These are phyloP conservation scores for Cyclargus thomasi DNA, from an alignment of 1,140 invertebrate genomes.

Conservation along the genomic window DNA sequence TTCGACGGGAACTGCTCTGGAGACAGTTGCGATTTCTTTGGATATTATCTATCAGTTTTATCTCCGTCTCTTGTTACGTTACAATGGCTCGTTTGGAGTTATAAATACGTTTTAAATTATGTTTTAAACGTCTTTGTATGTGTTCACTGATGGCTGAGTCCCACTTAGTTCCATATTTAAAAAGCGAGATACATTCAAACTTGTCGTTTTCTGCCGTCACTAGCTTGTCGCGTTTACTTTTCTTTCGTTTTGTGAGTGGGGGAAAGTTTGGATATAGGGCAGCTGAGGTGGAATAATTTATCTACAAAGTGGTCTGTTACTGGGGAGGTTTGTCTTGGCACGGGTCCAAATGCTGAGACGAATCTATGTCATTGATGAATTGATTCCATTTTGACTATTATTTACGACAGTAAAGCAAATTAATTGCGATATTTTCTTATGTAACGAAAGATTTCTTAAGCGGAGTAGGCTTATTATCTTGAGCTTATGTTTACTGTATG, in stretches of 20 bases:
- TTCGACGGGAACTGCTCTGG: conserved; percentile 9
- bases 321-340: not conserved
- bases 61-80: conserved; percentile 9
- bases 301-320: not conserved
- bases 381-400: not conserved
- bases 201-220: not conserved
- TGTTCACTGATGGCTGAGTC: not conserved
- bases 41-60: conserved; percentile 18
- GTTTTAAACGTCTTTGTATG: not conserved
- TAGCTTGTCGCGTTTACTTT: too few species aligned
- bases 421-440: not conserved
- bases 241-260: too few species aligned
- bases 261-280: too few species aligned
- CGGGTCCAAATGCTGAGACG: not conserved
- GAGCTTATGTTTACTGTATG: too few species aligned
- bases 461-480: too few species aligned
- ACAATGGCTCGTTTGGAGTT: not conserved
- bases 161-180: not conserved
- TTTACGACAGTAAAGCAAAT: not conserved
- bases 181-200: not conserved
- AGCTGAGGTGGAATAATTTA: not conserved
- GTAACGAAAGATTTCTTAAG: too few species aligned
- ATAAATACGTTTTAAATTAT: conserved; percentile 13
- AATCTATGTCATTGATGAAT: not conserved
- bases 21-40: conserved; percentile 16